These are phyloP conservation scores for Aporrectodea caliginosa DNA, from an alignment of 1,140 invertebrate species.

Conservation along the genomic window DNA sequence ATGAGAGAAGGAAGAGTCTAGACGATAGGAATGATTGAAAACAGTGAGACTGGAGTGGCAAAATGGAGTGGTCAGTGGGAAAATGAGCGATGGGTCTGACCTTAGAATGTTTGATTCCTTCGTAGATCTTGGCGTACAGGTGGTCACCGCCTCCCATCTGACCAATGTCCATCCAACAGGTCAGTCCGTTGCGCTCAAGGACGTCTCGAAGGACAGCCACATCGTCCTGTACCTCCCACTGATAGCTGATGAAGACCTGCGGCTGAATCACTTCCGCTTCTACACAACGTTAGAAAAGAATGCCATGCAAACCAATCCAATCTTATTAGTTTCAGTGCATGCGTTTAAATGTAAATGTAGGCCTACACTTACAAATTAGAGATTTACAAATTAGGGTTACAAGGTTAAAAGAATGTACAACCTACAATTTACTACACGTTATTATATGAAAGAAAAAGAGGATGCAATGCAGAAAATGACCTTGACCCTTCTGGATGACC, in stretches of 20 bases:
- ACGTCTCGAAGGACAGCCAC: constrained; percentile 47
- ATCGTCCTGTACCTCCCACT: constrained; percentile 56
- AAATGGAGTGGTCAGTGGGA: neutral
- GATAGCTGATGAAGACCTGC: constrained; percentile 58
- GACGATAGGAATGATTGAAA: no score
- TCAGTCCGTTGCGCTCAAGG: constrained; percentile 54
- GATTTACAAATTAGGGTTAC: no score
- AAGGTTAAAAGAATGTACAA: no score
- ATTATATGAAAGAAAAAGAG: no score
- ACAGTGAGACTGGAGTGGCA: no score
- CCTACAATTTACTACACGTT: no score
- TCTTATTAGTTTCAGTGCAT: neutral
- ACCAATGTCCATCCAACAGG: constrained; percentile 59
- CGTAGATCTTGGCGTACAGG: constrained; percentile 55
- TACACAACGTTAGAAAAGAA: constrained; percentile 32
- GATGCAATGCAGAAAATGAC: no score
- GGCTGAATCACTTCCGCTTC: constrained; percentile 48
- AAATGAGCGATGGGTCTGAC: constrained; percentile 35
- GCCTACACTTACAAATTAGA: no score
- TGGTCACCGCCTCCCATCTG: constrained; percentile 57
- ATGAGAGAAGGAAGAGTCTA: no score
- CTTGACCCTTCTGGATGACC: constrained; percentile 50
- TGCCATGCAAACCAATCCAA: neutral
- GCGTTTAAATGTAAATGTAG: no score
- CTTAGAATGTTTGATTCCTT: constrained; percentile 52